These are phyloP conservation scores for Melanotaenia nigrans DNA, from an alignment of 2,797 vertebrate species.

Conservation along the genomic window DNA sequence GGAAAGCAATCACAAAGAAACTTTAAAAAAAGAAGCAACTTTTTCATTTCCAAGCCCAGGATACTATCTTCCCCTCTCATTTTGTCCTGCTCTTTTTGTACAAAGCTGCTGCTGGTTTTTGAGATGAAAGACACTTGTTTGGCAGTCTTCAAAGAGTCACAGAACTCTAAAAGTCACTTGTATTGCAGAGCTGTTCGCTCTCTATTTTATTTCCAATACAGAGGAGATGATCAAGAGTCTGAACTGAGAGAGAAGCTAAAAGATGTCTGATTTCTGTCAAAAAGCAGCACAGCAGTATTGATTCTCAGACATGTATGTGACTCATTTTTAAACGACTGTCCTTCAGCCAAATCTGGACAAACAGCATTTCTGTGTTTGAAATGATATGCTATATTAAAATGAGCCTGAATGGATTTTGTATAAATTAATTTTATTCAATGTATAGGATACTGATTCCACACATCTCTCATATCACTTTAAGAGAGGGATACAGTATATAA, in stretches of 20 bases:
- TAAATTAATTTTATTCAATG: background rate
- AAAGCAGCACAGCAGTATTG: constrained; percentile 66
- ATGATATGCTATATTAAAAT: background rate
- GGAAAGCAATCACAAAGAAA: constrained; percentile 60
- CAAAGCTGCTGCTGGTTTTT: constrained; percentile 65
- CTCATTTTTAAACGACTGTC: constrained; percentile 50
- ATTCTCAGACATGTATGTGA: constrained; percentile 38
- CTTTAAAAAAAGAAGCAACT: constrained; percentile 32
- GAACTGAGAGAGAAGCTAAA: constrained; percentile 66
- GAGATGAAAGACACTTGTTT: constrained; percentile 85
- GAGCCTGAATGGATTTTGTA: background rate
- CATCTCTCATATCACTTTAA: constrained; percentile 8
- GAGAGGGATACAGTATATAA: constrained; percentile 9
- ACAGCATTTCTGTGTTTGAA: constrained; percentile 16
- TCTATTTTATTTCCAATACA: constrained; percentile 73
- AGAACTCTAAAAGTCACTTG: constrained; percentile 79
- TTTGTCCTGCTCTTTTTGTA: constrained; percentile 70
- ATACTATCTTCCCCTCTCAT: constrained; percentile 61
- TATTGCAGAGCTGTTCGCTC: constrained; percentile 71
- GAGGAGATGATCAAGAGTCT: constrained; percentile 74
- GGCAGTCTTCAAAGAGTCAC: constrained; percentile 82
- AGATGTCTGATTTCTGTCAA: constrained; percentile 64
- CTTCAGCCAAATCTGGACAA: constrained; percentile 44
- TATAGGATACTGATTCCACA: constrained; percentile 13
- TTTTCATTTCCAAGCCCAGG: constrained; percentile 65